Conservation (phyloP, 1,140 invertebrate genomes). For the Leptopilina clavipes region DNA sequence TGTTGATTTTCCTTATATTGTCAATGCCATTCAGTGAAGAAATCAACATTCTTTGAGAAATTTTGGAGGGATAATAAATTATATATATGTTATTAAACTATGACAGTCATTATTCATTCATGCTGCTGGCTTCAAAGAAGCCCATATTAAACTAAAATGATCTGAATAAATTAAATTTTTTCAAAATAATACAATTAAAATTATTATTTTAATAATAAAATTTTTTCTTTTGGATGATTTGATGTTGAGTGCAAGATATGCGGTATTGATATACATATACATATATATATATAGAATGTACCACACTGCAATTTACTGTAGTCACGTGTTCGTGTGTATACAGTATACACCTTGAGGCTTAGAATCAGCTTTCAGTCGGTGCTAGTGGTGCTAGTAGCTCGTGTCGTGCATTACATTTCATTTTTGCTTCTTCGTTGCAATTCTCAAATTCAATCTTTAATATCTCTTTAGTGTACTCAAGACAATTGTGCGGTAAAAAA, state of each 20-base stretch:
- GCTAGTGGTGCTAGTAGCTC: slow-evolving; percentile 37
- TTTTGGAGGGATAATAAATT: not conserved
- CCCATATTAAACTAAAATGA: too few species aligned
- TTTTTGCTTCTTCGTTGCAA: slow-evolving; percentile 32
- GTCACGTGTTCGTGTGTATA: slow-evolving; percentile 51
- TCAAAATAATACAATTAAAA: too few species aligned
- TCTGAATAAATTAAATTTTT: too few species aligned
- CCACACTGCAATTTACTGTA: slow-evolving; percentile 47
- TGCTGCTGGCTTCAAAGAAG: too few species aligned
- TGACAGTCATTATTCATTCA: not conserved
- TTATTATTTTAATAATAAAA: not conserved
- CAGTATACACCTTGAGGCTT: slow-evolving; percentile 47
- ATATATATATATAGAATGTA: not conserved
- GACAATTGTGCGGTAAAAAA: not conserved
- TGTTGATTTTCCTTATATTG: not conserved
- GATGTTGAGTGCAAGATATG: not conserved
- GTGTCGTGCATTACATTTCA: slow-evolving; percentile 35
- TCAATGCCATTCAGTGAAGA: too few species aligned
- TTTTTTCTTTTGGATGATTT: not conserved
- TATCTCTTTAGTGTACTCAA: not conserved
- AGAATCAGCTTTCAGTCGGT: slow-evolving; percentile 46
- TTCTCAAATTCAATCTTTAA: slow-evolving; percentile 27
- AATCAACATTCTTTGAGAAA: not conserved
- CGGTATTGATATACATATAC: not conserved
- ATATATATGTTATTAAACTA: not conserved